Conservation (phyloP, 2,113 vertebrate species). For the Pelobates fuscus region DNA sequence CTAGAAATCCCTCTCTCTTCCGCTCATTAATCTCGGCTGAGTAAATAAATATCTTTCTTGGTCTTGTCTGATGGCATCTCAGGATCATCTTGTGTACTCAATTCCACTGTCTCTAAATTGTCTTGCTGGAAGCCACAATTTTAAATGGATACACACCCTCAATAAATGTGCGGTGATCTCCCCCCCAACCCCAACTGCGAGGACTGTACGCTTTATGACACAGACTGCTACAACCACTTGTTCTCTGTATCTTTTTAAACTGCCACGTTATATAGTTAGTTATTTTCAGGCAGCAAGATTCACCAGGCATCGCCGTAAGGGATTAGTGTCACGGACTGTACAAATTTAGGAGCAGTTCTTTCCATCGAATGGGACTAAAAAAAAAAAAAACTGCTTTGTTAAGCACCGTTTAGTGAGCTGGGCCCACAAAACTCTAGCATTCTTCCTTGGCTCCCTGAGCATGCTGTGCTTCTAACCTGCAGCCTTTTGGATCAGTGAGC, state of each 20-base stretch:
- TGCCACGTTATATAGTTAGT: background rate
- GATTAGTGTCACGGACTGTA: background rate
- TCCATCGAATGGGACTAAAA: background rate
- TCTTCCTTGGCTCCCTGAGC: constrained; percentile 31
- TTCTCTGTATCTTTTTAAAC: background rate
- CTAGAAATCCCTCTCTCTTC: constrained; percentile 14
- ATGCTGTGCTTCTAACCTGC: constrained; percentile 45
- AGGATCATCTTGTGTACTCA: background rate
- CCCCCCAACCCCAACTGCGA: background rate
- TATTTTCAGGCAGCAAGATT: background rate
- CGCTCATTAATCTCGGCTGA: constrained; percentile 20
- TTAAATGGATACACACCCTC: background rate
- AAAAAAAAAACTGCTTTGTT: background rate
- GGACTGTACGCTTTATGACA: too few relatives aligned
- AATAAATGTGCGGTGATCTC: background rate
- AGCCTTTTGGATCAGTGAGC: constrained; percentile 47
- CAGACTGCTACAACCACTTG: background rate
- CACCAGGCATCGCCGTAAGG: background rate
- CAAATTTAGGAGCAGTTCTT: background rate
- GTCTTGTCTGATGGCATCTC: constrained; percentile 7
- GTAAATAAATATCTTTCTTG: constrained; percentile 7
- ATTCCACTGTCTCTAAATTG: background rate
- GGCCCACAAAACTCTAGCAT: constrained; percentile 14
- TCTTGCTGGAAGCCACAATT: background rate
- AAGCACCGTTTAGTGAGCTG: constrained; percentile 1